These are phyloP conservation scores for Ciconia maguari DNA, from an alignment of 2,113 vertebrate species.

Conservation along the genomic window DNA sequence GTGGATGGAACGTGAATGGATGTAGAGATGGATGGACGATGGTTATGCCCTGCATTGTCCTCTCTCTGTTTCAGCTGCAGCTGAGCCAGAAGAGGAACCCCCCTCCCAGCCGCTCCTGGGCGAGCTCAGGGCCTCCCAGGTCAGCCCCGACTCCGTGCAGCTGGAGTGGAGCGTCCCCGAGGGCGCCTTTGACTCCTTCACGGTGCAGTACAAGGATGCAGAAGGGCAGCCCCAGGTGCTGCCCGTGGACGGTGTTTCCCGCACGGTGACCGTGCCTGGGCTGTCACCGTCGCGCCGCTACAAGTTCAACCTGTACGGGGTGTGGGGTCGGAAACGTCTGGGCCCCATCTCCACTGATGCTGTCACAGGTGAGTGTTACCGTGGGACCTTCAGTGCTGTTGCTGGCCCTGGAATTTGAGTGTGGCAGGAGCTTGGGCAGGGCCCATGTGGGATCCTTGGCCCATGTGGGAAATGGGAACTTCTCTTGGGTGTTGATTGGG, in stretches of 20 bases:
- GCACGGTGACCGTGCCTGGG: neutral
- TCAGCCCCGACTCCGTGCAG: neutral
- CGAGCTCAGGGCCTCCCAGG: neutral
- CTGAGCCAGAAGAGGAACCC: too few relatives aligned
- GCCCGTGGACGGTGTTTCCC: neutral
- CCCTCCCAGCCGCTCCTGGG: neutral
- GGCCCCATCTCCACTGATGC: neutral
- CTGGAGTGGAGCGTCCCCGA: conserved; percentile 29
- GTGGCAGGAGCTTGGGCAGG: too few relatives aligned
- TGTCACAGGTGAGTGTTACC: neutral
- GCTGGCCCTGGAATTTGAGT: too few relatives aligned
- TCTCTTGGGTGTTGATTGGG: too few relatives aligned
- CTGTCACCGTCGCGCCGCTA: conserved; percentile 52
- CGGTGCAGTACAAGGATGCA: neutral
- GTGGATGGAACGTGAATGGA: too few relatives aligned
- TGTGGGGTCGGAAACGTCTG: neutral
- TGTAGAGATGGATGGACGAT: too few relatives aligned
- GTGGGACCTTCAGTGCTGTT: too few relatives aligned
- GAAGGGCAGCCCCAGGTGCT: neutral
- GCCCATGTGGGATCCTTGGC: too few relatives aligned
- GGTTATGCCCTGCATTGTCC: too few relatives aligned
- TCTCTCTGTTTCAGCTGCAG: too few relatives aligned
- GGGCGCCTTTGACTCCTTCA: conserved; percentile 67
- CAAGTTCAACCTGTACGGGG: conserved; percentile 59
- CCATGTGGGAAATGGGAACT: too few relatives aligned